phyloP scores from a whole-genome alignment of 2,888 invertebrate species.

The Ormyrus rosae region DNA sequence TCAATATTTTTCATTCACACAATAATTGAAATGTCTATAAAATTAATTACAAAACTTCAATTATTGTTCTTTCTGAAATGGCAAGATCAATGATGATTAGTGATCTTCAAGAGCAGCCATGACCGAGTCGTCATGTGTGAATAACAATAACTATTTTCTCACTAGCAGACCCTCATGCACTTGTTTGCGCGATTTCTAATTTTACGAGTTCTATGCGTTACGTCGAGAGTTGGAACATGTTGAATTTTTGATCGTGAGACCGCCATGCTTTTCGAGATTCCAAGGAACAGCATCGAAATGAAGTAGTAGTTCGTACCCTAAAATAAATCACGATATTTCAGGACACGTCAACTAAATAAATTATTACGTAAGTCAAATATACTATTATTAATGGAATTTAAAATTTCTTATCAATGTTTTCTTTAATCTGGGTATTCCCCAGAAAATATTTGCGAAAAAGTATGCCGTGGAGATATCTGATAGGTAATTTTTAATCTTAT shows the following conservation, averaged over 20 bases:
- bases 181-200: not conserved
- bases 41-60: conserved; percentile 47
- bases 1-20: conserved; percentile 12
- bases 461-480: not conserved
- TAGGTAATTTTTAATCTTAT: not conserved
- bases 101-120: conserved; percentile 22
- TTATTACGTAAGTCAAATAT: too few species aligned
- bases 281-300: conserved; percentile 4
- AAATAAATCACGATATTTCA: conserved; percentile 16
- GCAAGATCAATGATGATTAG: conserved; percentile 16
- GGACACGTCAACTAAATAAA: too few species aligned
- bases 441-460: too few species aligned
- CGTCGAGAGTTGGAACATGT: conserved; percentile 58
- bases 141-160: conserved; percentile 30
- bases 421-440: too few species aligned
- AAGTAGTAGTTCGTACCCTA: conserved; percentile 9
- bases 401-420: too few species aligned
- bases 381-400: too few species aligned
- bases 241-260: conserved; percentile 35
- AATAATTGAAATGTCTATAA: conserved; percentile 5
- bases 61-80: conserved; percentile 33
- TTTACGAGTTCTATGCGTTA: conserved; percentile 69
- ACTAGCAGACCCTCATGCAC: not conserved
- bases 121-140: conserved; percentile 27
- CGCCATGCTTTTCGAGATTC: not conserved